Conservation (phyloP, 2,797 vertebrate species). For the Parauchenoglanis punctatus region DNA sequence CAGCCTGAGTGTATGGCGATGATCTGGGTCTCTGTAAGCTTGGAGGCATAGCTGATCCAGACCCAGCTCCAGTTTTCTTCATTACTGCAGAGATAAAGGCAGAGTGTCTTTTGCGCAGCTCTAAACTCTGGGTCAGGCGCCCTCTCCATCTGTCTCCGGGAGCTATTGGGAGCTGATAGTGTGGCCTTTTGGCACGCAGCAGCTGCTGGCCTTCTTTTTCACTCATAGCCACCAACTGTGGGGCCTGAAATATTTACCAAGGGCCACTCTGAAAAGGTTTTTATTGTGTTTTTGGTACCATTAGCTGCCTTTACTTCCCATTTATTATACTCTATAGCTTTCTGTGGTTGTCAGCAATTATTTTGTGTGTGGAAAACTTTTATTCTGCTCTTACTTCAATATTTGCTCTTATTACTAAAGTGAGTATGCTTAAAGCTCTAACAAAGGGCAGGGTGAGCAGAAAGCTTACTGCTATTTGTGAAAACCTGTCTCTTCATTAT, state of each 20-base stretch:
- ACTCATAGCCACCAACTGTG: slow-evolving; percentile 76
- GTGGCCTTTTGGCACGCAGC: slow-evolving; percentile 77
- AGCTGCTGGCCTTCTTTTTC: slow-evolving; percentile 80
- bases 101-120: slow-evolving; percentile 31
- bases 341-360: slow-evolving; percentile 1
- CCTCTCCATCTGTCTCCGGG: slow-evolving; percentile 55
- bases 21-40: background rate
- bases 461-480: slow-evolving; percentile 23
- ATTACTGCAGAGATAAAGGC: slow-evolving; percentile 33
- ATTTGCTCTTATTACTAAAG: slow-evolving; percentile 1
- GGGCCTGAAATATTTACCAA: slow-evolving; percentile 59
- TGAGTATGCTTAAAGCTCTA: background rate
- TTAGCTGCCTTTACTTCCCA: slow-evolving; percentile 8
- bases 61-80: slow-evolving; percentile 7
- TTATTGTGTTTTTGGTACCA: slow-evolving; percentile 1
- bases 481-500: slow-evolving; percentile 10
- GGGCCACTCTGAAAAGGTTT: slow-evolving; percentile 20
- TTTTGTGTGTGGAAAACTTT: background rate
- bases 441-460: slow-evolving; percentile 26
- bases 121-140: slow-evolving; percentile 38
- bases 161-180: slow-evolving; percentile 59
- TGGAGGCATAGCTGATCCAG: slow-evolving; percentile 1
- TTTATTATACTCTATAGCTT: slow-evolving; percentile 8
- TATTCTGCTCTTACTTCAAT: background rate
- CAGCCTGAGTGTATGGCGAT: background rate